Conservation (phyloP, 2,797 vertebrate genomes). For the Myiothlypis coronata region DNA sequence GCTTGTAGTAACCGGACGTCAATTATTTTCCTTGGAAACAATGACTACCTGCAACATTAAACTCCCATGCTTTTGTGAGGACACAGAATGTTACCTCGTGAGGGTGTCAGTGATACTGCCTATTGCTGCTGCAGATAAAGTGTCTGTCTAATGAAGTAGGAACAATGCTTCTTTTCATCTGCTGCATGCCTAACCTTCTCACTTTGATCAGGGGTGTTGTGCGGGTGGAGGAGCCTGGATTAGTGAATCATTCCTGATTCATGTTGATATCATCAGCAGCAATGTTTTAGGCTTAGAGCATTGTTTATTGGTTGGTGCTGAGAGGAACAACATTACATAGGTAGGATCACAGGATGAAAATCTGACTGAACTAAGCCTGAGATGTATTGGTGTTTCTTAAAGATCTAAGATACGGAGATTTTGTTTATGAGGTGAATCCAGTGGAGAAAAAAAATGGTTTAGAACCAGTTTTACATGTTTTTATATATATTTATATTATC, state of each 20-base stretch:
- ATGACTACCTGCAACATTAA: neutral
- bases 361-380: neutral
- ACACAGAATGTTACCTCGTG: neutral
- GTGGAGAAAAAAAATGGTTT: neutral
- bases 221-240: neutral
- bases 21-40: conserved; percentile 43
- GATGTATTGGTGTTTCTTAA: neutral
- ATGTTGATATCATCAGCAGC: neutral
- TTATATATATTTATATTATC: neutral
- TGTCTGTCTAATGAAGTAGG: neutral
- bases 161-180: neutral
- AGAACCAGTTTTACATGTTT: neutral
- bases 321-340: neutral
- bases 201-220: neutral
- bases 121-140: neutral
- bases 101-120: neutral
- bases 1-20: neutral
- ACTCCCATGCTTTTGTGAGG: neutral
- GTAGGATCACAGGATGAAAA: neutral
- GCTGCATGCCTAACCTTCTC: neutral
- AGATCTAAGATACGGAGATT: neutral
- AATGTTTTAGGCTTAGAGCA: neutral
- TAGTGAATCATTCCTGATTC: conserved; percentile 23
- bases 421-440: neutral
- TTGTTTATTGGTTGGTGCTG: neutral